These are phyloP conservation scores for Neodiprion fabricii DNA, from an alignment of 1,140 invertebrate species.

Conservation along the genomic window DNA sequence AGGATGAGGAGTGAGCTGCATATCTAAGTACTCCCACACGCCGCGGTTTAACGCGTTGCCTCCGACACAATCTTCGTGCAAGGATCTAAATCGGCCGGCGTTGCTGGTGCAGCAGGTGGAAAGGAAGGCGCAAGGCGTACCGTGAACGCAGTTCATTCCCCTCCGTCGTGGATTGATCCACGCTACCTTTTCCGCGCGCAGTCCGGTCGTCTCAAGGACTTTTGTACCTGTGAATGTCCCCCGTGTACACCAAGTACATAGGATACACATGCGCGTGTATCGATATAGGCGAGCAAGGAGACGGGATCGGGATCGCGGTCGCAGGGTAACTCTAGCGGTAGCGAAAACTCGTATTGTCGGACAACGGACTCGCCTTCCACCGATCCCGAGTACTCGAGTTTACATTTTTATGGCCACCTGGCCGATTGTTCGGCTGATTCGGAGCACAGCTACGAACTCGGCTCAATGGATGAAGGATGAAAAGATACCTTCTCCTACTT, in stretches of 20 bases:
- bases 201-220: background rate
- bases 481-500: too few species aligned
- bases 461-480: too few species aligned
- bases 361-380: background rate
- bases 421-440: too few species aligned
- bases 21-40: background rate
- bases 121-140: background rate
- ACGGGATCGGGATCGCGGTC: background rate
- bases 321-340: constrained; percentile 2
- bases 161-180: background rate
- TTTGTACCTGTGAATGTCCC: background rate
- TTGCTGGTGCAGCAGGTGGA: too few species aligned
- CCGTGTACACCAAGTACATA: background rate
- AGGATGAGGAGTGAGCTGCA: background rate
- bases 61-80: background rate
- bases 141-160: background rate
- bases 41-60: too few species aligned
- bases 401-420: too few species aligned
- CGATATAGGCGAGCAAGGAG: background rate
- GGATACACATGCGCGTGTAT: background rate
- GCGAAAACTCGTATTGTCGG: background rate
- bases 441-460: too few species aligned
- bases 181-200: background rate
- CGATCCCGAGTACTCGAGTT: too few species aligned
- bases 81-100: too few species aligned